phyloP scores from a whole-genome alignment of 2,888 invertebrate genomes.

The Parascotia fuliginaria region DNA sequence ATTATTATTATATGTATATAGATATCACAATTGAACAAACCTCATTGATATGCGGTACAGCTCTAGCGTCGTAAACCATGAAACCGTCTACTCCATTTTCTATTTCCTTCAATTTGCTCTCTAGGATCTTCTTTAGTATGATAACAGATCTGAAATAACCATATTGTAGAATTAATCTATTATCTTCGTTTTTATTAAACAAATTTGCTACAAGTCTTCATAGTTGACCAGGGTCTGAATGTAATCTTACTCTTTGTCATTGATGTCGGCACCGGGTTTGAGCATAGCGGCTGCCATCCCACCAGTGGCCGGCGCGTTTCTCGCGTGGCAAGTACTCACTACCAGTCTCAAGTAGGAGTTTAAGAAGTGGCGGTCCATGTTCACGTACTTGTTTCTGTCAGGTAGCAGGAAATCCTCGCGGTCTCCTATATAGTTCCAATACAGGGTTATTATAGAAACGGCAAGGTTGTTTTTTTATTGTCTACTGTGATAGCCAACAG shows the following conservation, averaged over 20 bases:
- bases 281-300: constrained; percentile 89
- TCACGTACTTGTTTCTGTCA: constrained; percentile 89
- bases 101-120: constrained; percentile 85
- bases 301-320: constrained; percentile 88
- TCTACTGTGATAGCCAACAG: too few relatives aligned
- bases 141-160: constrained; percentile 66
- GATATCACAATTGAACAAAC: constrained; percentile 64
- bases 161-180: too few relatives aligned
- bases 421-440: constrained; percentile 71
- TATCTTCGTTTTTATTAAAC: too few relatives aligned
- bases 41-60: constrained; percentile 86
- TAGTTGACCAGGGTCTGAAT: too few relatives aligned
- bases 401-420: constrained; percentile 87
- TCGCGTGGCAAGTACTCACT: constrained; percentile 84
- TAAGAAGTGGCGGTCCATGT: constrained; percentile 88
- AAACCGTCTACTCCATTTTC: constrained; percentile 88
- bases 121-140: constrained; percentile 75
- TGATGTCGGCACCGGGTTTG: constrained; percentile 63
- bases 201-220: too few relatives aligned
- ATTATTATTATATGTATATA: too few relatives aligned
- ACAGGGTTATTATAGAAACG: too few relatives aligned
- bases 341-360: constrained; percentile 87
- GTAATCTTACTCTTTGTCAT: constrained; percentile 60
- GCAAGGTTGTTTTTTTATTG: too few relatives aligned
- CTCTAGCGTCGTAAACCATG: constrained; percentile 88